Base-by-base conservation (phyloP, 2,888 invertebrate genomes). In the Xestia c-nigrum region DNA sequence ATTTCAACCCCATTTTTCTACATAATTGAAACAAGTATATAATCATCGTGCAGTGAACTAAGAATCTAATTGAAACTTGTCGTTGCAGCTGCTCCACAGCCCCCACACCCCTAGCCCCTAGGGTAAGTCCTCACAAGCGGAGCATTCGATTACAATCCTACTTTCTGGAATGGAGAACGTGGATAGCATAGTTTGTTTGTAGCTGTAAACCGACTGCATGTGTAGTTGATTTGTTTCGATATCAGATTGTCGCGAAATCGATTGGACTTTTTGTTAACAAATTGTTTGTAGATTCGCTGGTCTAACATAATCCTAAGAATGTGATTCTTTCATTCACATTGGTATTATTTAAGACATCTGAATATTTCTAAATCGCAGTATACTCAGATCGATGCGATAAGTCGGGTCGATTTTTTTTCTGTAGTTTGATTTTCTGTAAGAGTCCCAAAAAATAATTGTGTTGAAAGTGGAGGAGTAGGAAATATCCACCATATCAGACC, bases 81-180 rank as follows among this genome's bases (percentile, higher is more conserved):
- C 66, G 16, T n/a, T 19, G n/a, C 65, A 55, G 80, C 40, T 68
- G 67, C 16, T 64, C 55, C 55, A 38, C 61, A 63, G n/a, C 21
- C 9, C 74, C 7, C 24, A 38, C 43, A 21, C 43, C 10, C 50
- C 57, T 24, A n/a, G 59, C 57, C 16, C 69, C 66, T 21, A 19
- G 52, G 66, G 74, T 71, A 67, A 81, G 66, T 79, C 52, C 57
- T 40, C 68, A 63, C 68, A 61, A 83, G 69, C 24, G 50, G 14
- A 71, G 31, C 59, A 74, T 79, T 74, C 46, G 12, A 74, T 83
- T 78, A 74, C 74, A 64, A 52, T 57, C 47, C 73, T 40, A 73
- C n/a, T 55, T 61, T 63, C 31, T 57, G 59, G 21, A 77, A 73
- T 66, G 24, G 78, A 61, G 57, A 77, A 78, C 73, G 61, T 78